These are phyloP conservation scores for Chrysotoxum bicinctum DNA, from an alignment of 2,888 invertebrate genomes.

Conservation along the genomic window DNA sequence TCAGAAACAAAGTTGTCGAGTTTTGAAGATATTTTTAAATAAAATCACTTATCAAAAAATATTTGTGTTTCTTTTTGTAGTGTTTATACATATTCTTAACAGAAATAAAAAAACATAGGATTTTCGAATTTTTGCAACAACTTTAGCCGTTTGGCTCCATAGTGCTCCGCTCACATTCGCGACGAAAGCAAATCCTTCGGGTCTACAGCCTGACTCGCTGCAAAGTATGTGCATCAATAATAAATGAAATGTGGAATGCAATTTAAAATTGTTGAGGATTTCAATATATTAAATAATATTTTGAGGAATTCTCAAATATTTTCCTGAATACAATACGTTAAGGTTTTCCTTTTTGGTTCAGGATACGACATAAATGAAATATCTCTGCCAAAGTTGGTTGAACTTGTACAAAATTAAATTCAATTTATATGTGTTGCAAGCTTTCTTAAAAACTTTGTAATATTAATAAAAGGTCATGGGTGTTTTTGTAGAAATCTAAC, in stretches of 20 bases:
- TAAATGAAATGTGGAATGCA: conserved; percentile 71
- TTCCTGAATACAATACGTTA: background rate
- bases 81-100: too few relatives aligned
- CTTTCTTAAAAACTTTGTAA: too few relatives aligned
- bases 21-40: too few relatives aligned
- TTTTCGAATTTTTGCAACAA: background rate
- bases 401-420: background rate
- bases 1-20: too few relatives aligned
- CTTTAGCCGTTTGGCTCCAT: background rate
- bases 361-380: background rate
- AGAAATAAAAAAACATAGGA: background rate
- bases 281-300: conserved; percentile 72
- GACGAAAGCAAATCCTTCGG: conserved; percentile 23
- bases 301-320: conserved; percentile 60
- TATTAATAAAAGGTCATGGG: too few relatives aligned
- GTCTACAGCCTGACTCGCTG: conserved; percentile 33
- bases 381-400: background rate
- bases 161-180: background rate
- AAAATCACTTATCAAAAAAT: too few relatives aligned
- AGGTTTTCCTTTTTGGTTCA: background rate
- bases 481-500: too few relatives aligned
- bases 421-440: background rate
- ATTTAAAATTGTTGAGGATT: conserved; percentile 66
- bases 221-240: conserved; percentile 71
- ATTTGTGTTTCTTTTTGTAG: too few relatives aligned